Evolutionary conservation across 2,888 invertebrate species (phyloP), one percentile per base, ranked within the genome.

Genomic region (Opisthograptis luteolata): DNA sequence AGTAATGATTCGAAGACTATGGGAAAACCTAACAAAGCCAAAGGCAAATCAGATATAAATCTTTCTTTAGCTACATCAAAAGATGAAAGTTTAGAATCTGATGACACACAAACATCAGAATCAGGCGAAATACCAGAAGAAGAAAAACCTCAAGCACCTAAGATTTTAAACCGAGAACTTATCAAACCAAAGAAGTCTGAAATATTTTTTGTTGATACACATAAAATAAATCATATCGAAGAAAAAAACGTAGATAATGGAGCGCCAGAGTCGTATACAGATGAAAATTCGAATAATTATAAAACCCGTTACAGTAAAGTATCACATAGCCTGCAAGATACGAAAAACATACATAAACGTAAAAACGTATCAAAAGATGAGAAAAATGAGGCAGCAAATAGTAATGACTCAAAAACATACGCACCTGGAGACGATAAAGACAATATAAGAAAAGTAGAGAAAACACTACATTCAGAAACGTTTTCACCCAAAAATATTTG

Each of bases 401-500:
- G 7, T 5, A 32, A 12, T 36, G 24, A 41, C 9, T 1, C 7
- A 9, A 17, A 30, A 9, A 14, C 0, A 1, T 10, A 24, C 4
- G 10, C 13, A 8, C 9, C 9, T 10, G 5, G n/a, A 22, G 2
- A 13, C 17, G 28, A 19, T 5, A 7, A 7, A 1, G 50, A 50
- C 3, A 3, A 28, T 2, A 48, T 25, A 12, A 45, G 13, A 35
- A 35, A 40, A 19, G 64, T 68, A 8, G 60, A 68, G 46, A 66
- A 66, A 46, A 41, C 70, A 6, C 28, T 67, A 9, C 52, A 60
- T 22, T 37, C 66, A 0, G 73, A 76, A 55, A 39, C 35, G 5
- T 73, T 74, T 46, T 55, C 68, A 5, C 57, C 60, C 0, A 53
- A 60, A 9, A 68, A 58, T 10, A 68, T 73, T 35, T 77, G 75